phyloP scores from a whole-genome alignment of 1,140 invertebrate genomes.

The Orussus abietinus region DNA sequence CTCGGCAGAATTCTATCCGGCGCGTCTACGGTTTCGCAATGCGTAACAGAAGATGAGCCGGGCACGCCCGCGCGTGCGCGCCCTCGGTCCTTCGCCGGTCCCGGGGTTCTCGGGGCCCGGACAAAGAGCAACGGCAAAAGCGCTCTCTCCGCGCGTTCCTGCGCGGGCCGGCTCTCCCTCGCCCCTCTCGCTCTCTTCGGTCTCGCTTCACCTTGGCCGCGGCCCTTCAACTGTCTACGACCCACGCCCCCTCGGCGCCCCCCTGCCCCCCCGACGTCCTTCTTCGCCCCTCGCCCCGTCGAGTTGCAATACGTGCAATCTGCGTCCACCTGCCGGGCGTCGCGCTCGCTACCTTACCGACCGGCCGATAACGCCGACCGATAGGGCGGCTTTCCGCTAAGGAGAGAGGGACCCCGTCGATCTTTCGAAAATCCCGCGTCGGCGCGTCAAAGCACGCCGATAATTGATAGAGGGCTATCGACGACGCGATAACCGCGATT shows the following conservation, averaged over 20 bases:
- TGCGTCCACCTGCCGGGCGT: constrained; percentile 13
- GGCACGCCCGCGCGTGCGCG: constrained; percentile 2
- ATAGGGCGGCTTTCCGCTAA: constrained; percentile 8
- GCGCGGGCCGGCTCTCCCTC: constrained; percentile 21
- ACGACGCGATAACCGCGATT: no score
- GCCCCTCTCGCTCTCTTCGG: constrained; percentile 12
- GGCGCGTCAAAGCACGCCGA: neutral
- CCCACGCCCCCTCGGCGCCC: constrained; percentile 32
- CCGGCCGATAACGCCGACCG: neutral
- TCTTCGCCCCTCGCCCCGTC: constrained; percentile 5
- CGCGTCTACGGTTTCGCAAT: constrained; percentile 10
- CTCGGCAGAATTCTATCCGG: neutral
- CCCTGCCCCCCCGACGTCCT: constrained; percentile 3
- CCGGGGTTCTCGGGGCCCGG: constrained; percentile 4
- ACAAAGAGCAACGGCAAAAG: constrained; percentile 31
- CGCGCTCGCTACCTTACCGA: constrained; percentile 12
- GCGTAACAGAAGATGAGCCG: constrained; percentile 9
- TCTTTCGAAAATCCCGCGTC: neutral
- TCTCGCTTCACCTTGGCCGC: constrained; percentile 44
- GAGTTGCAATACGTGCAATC: constrained; percentile 8
- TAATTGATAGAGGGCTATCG: no score
- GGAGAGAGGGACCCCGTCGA: constrained; percentile 28
- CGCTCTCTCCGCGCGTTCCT: constrained; percentile 17
- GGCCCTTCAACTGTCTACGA: constrained; percentile 49
- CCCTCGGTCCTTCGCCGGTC: constrained; percentile 7